Conservation (phyloP, 2,113 vertebrate genomes). For the Peucedramus taeniatus region DNA sequence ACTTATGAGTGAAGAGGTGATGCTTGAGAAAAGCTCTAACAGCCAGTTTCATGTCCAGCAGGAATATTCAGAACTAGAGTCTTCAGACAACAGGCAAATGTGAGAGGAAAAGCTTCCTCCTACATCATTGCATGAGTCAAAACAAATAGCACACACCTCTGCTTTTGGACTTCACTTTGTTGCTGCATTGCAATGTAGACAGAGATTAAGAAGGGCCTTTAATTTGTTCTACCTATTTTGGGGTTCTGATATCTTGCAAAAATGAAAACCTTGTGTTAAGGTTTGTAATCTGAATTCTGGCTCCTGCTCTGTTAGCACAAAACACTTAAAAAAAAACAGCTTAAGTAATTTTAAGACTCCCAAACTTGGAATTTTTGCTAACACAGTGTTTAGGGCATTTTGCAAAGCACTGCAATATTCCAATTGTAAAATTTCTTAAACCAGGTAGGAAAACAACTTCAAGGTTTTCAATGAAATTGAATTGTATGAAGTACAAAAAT, state of each 20-base stretch:
- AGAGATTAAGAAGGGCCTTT: neutral
- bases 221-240: neutral
- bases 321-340: neutral
- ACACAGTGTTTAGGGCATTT: neutral
- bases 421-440: neutral
- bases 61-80: neutral
- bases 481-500: neutral
- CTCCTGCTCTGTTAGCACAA: neutral
- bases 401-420: neutral
- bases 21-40: neutral
- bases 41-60: neutral
- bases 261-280: neutral
- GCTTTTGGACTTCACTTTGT: neutral
- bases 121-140: neutral
- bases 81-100: neutral
- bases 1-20: neutral
- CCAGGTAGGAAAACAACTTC: neutral
- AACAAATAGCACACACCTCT: neutral
- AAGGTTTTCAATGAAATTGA: neutral
- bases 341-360: neutral
- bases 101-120: neutral
- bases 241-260: neutral
- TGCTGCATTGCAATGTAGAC: neutral
- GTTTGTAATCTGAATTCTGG: neutral
- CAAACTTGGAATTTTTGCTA: neutral